Conservation (phyloP, 53 echinoderm and acorn worm species). For the Temnopleurus reevesii region DNA sequence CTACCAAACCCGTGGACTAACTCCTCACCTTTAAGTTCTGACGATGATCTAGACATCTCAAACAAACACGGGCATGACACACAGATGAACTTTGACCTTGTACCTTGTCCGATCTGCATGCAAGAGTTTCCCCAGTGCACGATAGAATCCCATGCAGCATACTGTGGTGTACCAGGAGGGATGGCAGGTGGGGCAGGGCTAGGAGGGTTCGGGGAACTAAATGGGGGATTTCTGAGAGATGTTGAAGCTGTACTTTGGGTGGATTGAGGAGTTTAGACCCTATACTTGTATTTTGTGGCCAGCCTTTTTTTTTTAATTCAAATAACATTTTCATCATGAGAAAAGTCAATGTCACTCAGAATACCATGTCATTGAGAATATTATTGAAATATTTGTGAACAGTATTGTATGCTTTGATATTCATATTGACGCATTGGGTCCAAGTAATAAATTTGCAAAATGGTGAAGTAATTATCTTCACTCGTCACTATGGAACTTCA, state of each 20-base stretch:
- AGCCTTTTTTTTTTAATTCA: too few species aligned
- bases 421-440: too few species aligned
- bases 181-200: too few species aligned
- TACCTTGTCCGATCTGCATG: slow-evolving; percentile 48
- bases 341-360: too few species aligned
- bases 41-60: neutral
- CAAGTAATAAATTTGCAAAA: too few species aligned
- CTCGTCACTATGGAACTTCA: too few species aligned
- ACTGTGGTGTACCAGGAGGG: slow-evolving; percentile 34
- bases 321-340: too few species aligned
- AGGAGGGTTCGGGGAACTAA: neutral
- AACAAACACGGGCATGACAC: neutral
- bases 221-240: slow-evolving; percentile 26
- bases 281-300: too few species aligned
- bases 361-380: too few species aligned
- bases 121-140: slow-evolving; percentile 41
- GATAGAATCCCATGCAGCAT: slow-evolving; percentile 39
- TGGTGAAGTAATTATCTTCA: too few species aligned
- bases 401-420: too few species aligned
- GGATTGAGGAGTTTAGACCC: neutral
- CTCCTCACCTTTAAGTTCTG: neutral
- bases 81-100: slow-evolving; percentile 11
- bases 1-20: slow-evolving; percentile 29
- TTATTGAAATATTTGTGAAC: too few species aligned
- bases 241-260: slow-evolving; percentile 34